Evolutionary conservation across 1,140 invertebrate genomes (phyloP), one percentile per base, ranked within the genome.

Genomic region (Drosophila orena): DNA sequence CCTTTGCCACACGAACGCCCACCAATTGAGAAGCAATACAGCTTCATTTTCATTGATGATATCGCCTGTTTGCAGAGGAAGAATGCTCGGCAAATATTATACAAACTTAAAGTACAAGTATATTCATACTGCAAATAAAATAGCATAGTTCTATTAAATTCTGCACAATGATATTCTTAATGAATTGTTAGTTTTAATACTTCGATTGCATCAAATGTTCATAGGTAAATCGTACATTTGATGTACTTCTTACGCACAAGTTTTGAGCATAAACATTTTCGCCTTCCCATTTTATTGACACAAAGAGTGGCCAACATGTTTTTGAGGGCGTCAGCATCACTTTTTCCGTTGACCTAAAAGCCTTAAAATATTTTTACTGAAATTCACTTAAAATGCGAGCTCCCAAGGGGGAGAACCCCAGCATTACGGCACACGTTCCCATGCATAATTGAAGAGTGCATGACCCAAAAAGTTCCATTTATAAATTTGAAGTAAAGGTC

Each of bases 1-100:
- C 46, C 49, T 54, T 50, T 64, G 70, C 70, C 66, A 66, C 58
- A 56, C 77, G 58, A 79, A 66, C 76, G 75, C 75, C 71, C 81
- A 70, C 59, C 64, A 77, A 66, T 81, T 56, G 66, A 54, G n/a
- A 12, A 52, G 56, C 53, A 59, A 65, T 64, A 83, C 75, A 79
- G 70, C 81, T 85, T 85, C 73, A 85, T 80, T 85, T 79, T 69
- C 68, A 68, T 65, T 61, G 81, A 57, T 77, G 68, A 66, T 46
- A 85, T 77, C 68, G 64, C 68, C 49, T 0, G 52, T 4, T 42
- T 30, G 22, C 53, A 58, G 37, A 42, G 54, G 37, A 10, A 58
- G 11, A 54, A 56, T 10, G 3, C 2, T 30, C 7, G 0, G 30
- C 30, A 30, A 44, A 44, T 44, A 20, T 15, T 12, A 8, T 4